Conservation (phyloP, 2,797 vertebrate genomes). For the Amblyraja radiata region DNA sequence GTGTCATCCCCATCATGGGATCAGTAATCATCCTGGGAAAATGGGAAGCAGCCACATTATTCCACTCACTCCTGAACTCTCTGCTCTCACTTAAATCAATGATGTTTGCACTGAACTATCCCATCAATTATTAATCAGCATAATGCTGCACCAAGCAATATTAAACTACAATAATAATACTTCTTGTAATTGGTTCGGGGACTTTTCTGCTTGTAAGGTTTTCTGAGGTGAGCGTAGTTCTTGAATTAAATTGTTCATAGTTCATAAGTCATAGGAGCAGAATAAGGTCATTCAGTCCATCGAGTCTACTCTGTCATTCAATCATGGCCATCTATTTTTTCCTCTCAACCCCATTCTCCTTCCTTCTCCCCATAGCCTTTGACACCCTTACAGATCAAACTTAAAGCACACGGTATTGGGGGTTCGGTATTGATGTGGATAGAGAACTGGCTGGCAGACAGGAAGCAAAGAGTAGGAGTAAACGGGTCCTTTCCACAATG, state of each 20-base stretch:
- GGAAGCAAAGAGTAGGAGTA: no score
- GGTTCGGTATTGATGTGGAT: no score
- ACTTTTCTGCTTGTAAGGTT: neutral
- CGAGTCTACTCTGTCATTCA: no score
- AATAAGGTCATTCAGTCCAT: no score
- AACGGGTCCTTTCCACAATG: no score
- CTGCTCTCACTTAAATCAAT: slow-evolving; percentile 21
- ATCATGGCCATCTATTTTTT: no score
- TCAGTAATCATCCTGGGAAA: slow-evolving; percentile 18
- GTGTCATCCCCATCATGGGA: slow-evolving; percentile 10
- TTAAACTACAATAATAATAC: neutral
- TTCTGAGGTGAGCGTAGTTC: neutral
- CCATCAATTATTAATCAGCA: neutral
- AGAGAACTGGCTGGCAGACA: no score
- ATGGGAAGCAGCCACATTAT: neutral
- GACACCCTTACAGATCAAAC: no score
- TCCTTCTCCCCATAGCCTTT: no score
- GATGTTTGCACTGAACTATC: neutral
- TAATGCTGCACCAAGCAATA: neutral
- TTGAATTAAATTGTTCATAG: neutral
- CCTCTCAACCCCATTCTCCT: no score
- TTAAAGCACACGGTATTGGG: no score
- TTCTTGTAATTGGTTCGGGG: neutral
- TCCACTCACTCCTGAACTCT: neutral
- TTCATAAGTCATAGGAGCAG: no score